Percentiles rank a stretch among this genome's conserved stretches.
phyloP scores from a whole-genome alignment of 2,888 invertebrate species.

The Mimachlamys varia region DNA sequence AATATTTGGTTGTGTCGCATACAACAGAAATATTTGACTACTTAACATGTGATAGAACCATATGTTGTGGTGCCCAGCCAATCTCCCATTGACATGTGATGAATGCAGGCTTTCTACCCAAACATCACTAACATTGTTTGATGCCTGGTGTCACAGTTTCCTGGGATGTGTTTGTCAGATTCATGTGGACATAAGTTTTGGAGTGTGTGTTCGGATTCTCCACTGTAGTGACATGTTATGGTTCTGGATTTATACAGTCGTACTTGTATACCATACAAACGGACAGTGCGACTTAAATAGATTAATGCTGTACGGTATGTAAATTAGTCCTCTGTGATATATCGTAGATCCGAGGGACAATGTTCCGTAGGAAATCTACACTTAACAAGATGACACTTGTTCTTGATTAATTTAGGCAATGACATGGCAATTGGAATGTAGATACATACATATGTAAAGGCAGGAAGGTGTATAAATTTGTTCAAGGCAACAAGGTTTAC shows the following conservation, averaged over 20 bases:
- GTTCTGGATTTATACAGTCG: not conserved
- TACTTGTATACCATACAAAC: not conserved
- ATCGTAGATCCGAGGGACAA: not conserved
- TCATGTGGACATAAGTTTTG: too few relatives aligned
- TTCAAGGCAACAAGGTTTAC: too few relatives aligned
- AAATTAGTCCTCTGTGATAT: conserved; percentile 2
- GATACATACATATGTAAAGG: not conserved
- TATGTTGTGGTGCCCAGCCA: too few relatives aligned
- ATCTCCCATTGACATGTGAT: too few relatives aligned
- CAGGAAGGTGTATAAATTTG: not conserved
- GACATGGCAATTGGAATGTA: not conserved
- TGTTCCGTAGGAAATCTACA: not conserved
- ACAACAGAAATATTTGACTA: too few relatives aligned
- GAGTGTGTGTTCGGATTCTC: too few relatives aligned
- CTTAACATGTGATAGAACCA: too few relatives aligned
- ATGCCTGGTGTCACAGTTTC: too few relatives aligned
- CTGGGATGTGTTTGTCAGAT: too few relatives aligned
- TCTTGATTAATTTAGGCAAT: not conserved
- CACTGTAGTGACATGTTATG: not conserved
- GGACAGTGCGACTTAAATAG: not conserved
- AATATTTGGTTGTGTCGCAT: too few relatives aligned
- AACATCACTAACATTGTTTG: too few relatives aligned
- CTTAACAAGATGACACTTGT: not conserved
- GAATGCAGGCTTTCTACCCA: too few relatives aligned
- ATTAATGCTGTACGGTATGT: not conserved